These are phyloP conservation scores for Chelonus formosanus DNA, from an alignment of 2,888 invertebrate genomes.

Conservation along the genomic window DNA sequence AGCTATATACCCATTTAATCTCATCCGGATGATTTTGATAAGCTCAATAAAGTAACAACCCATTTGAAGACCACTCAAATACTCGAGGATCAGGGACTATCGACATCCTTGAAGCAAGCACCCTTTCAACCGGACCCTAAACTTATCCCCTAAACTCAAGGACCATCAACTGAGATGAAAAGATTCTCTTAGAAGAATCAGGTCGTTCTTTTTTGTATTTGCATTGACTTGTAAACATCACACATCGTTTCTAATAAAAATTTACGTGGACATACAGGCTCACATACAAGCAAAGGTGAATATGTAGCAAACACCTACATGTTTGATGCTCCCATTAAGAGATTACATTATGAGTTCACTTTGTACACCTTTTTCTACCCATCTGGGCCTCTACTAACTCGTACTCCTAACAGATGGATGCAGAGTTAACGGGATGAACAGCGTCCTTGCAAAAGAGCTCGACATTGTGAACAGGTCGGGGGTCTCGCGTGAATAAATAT, in stretches of 20 bases:
- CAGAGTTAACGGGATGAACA: conserved; percentile 30
- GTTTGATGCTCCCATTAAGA: conserved; percentile 57
- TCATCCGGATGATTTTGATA: neutral
- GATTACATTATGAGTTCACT: conserved; percentile 57
- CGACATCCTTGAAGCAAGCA: conserved; percentile 1
- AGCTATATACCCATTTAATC: neutral
- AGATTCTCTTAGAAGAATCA: neutral
- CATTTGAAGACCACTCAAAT: conserved; percentile 9
- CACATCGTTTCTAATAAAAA: neutral
- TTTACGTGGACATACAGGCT: neutral
- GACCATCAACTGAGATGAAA: conserved; percentile 10
- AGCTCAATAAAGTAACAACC: conserved; percentile 9
- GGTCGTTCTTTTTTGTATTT: conserved; percentile 1
- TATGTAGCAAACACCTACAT: conserved; percentile 18
- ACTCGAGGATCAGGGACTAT: neutral
- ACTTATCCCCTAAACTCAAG: conserved; percentile 1
- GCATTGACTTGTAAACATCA: conserved; percentile 2
- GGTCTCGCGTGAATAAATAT: conserved; percentile 33
- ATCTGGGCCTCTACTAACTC: conserved; percentile 24
- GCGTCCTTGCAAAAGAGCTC: conserved; percentile 25
- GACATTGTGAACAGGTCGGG: conserved; percentile 22
- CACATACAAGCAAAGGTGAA: too few relatives aligned
- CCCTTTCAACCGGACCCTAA: neutral
- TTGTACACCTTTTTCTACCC: conserved; percentile 41
- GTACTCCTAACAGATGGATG: conserved; percentile 37